Percentiles rank a stretch among this genome's conserved stretches.
phyloP scores from a whole-genome alignment of 2,888 invertebrate species.

The Nemoura dubitans region DNA sequence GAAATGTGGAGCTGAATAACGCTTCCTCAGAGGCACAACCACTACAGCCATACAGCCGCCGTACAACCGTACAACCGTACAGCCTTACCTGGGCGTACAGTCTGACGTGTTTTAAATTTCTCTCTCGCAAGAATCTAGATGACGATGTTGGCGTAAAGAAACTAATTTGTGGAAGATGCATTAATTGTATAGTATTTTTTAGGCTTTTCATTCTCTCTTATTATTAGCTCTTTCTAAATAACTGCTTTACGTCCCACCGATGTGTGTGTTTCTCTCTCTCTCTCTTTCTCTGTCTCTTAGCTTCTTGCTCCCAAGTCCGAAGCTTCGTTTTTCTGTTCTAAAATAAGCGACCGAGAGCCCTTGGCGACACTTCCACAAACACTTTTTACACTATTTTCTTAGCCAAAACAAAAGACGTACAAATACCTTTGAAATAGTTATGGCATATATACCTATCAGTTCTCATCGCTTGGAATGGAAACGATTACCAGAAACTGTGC shows the following conservation, averaged over 20 bases:
- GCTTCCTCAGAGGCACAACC: not conserved
- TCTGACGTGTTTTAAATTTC: not conserved
- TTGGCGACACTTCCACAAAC: constrained; percentile 37
- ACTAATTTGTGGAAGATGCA: constrained; percentile 35
- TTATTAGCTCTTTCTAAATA: constrained; percentile 24
- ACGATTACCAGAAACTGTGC: not conserved
- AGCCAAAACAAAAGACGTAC: constrained; percentile 47
- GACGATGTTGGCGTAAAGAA: constrained; percentile 15
- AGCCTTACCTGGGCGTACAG: too few relatives aligned
- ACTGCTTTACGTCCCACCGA: not conserved
- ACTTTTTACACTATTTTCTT: constrained; percentile 44
- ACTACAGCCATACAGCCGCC: too few relatives aligned
- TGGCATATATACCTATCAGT: constrained; percentile 40
- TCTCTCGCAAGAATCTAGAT: not conserved
- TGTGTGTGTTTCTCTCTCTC: not conserved
- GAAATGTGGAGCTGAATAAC: not conserved
- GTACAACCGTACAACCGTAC: too few relatives aligned
- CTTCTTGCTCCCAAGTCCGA: constrained; percentile 23
- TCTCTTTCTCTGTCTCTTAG: constrained; percentile 18
- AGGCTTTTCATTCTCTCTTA: not conserved
- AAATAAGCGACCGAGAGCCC: constrained; percentile 36
- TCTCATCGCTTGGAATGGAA: constrained; percentile 13
- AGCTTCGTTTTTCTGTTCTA: constrained; percentile 38
- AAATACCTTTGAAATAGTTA: constrained; percentile 24
- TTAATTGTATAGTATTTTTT: constrained; percentile 34